Percentiles rank a stretch among this genome's conserved stretches.
These are phyloP conservation scores for Asarcornis scutulata DNA, from an alignment of 2,113 vertebrate species.

Conservation along the genomic window DNA sequence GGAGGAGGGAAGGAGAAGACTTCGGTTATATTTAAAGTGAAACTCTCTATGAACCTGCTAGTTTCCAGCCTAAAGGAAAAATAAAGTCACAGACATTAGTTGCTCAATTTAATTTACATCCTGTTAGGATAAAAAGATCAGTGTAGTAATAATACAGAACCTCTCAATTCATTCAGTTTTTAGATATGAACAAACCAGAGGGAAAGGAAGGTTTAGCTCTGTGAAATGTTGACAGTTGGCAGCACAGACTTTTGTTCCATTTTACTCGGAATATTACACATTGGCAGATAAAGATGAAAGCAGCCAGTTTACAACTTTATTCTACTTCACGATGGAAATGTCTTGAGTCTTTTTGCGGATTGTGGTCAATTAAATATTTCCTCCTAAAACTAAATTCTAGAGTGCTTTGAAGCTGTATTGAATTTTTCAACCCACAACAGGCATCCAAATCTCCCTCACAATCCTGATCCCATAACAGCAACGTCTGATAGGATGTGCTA, in stretches of 20 bases:
- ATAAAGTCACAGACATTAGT: constrained; percentile 28
- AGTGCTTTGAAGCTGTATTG: background rate
- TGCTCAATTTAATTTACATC: constrained; percentile 46
- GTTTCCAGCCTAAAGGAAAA: constrained; percentile 22
- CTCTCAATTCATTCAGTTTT: background rate
- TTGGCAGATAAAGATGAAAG: background rate
- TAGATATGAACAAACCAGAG: background rate
- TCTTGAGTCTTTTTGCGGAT: background rate
- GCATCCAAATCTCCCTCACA: background rate
- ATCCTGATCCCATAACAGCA: background rate
- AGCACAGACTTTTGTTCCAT: background rate
- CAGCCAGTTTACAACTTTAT: background rate
- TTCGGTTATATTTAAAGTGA: constrained; percentile 2
- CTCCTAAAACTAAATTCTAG: background rate
- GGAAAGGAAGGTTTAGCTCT: background rate
- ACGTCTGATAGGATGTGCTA: background rate
- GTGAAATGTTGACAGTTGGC: background rate
- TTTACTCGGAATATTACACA: background rate
- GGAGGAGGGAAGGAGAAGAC: background rate
- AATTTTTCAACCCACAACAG: background rate
- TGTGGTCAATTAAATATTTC: background rate
- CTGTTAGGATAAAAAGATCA: constrained; percentile 52
- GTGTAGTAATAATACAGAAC: background rate
- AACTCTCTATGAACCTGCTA: background rate
- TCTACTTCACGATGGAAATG: background rate